Base-by-base conservation (phyloP, 2,797 vertebrate genomes). In the Hippopotamyrus pictus region DNA sequence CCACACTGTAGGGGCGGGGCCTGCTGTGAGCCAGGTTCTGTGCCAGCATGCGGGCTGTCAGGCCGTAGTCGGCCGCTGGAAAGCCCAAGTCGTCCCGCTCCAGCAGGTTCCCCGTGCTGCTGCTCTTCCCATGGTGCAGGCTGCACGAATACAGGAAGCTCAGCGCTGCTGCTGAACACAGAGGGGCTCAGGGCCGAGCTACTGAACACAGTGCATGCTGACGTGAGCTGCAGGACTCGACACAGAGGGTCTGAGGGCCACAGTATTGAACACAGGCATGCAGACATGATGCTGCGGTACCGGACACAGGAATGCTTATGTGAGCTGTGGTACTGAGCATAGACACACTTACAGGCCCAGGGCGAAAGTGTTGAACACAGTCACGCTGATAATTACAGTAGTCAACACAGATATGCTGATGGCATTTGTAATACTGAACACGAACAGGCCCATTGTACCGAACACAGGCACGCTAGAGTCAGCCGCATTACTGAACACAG, bases 1-100 rank as follows among this genome's bases (percentile, higher is more conserved):
- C 98, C 97, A 99, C 97, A 46, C 98, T 99, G 96, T 99, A 99
- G 46, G 98, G 98, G 46, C 98, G 96, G 90, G 98, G 97, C 95
- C 98, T 98, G 94, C 97, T 98, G 94, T 98, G 94, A 91, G 96
- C 95, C 41, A 96, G 87, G 1, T 96, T 95, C 93, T 98, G 98
- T 0, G 96, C 90, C 95, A 99, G 96, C 93, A 96, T 96, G 37
- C 97, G 97, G 44, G 98, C 96, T 0, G 96, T 95, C 95, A 98
- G 96, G 94, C 97, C 96, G 0, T 99, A 99, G 95, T 99, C 98
- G 0, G 98, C 97, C 0, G 97, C 97, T 0, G 98, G 98, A 92
- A 99, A 92, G 88, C 97, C 96, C 89, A 96, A 94, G 93, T 99
- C 98, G 0, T 97, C 97, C 91, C 97, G 98, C 96, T 99, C 98